These are phyloP conservation scores for Peromyscus maniculatus DNA, from an alignment of 2,113 vertebrate genomes.

Conservation along the genomic window DNA sequence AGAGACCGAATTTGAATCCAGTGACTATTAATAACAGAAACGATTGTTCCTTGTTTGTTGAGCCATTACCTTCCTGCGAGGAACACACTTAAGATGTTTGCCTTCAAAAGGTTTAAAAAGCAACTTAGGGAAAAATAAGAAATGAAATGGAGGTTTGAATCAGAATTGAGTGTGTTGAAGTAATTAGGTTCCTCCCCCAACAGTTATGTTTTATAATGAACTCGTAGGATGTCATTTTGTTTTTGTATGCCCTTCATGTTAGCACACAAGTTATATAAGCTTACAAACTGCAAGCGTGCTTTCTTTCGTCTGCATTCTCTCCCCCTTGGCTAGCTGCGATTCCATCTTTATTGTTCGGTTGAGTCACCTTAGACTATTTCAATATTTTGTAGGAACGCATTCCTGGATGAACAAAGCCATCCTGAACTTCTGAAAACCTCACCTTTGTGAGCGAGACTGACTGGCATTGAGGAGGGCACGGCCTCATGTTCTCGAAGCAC, in stretches of 20 bases:
- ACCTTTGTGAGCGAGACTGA: slow-evolving; percentile 53
- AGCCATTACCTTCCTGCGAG: neutral
- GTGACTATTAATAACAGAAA: neutral
- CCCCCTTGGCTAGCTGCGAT: neutral
- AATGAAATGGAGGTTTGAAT: neutral
- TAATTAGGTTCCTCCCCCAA: neutral
- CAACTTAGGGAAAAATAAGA: neutral
- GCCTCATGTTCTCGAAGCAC: slow-evolving; percentile 72
- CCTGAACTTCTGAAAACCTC: slow-evolving; percentile 35
- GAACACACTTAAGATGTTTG: neutral
- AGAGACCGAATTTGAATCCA: slow-evolving; percentile 28
- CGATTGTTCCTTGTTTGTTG: neutral
- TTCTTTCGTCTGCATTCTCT: neutral
- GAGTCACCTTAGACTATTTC: neutral
- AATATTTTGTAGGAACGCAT: neutral
- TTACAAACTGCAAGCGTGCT: neutral
- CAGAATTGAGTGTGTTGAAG: neutral
- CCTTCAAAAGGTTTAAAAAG: neutral
- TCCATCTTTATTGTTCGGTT: neutral
- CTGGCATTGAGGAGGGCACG: slow-evolving; percentile 46
- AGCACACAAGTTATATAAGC: neutral
- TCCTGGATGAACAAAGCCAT: neutral
- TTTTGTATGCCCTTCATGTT: neutral
- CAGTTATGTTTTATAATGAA: neutral
- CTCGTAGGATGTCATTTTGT: neutral